Percentiles rank a stretch among this genome's conserved stretches.
phyloP scores from a whole-genome alignment of 2,113 vertebrate genomes.

The Alethe diademata region DNA sequence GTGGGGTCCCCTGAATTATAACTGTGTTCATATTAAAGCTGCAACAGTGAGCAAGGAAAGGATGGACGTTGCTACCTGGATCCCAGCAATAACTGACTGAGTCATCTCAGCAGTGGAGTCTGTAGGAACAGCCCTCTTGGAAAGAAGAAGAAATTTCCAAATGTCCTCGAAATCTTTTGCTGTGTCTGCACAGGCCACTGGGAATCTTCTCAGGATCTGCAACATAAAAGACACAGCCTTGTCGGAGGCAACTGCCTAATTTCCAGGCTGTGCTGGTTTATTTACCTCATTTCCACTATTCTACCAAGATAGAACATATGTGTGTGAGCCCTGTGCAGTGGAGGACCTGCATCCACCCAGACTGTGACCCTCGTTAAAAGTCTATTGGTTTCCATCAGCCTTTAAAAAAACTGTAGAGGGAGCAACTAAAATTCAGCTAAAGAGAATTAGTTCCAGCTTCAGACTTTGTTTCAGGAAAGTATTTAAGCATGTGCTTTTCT shows the following conservation, averaged over 20 bases:
- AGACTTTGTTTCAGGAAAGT: background rate
- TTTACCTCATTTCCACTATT: background rate
- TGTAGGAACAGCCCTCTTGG: background rate
- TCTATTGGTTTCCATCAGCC: background rate
- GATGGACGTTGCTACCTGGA: background rate
- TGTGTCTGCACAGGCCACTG: background rate
- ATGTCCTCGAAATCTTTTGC: background rate
- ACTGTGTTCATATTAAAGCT: background rate
- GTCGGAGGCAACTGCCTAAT: background rate
- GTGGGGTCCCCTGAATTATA: background rate
- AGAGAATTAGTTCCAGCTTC: constrained; percentile 34
- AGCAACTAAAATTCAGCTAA: background rate
- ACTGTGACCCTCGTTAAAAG: background rate
- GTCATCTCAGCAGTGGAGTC: background rate
- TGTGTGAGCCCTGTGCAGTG: background rate
- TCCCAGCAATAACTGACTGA: background rate
- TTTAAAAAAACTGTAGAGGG: background rate
- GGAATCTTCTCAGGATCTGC: background rate
- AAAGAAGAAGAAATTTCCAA: background rate
- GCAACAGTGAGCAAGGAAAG: background rate
- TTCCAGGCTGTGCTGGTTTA: background rate
- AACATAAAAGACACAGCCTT: background rate
- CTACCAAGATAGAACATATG: background rate
- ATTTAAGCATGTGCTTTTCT: constrained; percentile 43
- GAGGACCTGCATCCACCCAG: background rate